These are phyloP conservation scores for Ischnura elegans DNA, from an alignment of 2,888 invertebrate species.

Conservation along the genomic window DNA sequence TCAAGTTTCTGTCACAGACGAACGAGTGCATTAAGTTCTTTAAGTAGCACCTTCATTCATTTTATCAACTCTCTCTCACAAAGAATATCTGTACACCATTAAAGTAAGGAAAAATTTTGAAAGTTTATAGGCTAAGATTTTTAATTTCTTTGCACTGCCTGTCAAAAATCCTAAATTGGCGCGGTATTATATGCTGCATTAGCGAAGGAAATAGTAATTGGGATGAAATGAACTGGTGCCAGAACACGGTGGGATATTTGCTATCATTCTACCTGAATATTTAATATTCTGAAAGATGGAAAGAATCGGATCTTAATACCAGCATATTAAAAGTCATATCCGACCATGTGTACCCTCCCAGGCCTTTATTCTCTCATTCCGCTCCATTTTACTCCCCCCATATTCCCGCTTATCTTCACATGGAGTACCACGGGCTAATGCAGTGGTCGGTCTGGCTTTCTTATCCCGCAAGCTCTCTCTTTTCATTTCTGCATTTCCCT, in stretches of 20 bases:
- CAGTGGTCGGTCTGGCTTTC: not conserved
- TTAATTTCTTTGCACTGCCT: too few species aligned
- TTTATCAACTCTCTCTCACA: too few species aligned
- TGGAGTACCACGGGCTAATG: not conserved
- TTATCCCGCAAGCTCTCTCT: not conserved
- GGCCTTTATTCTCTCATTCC: not conserved
- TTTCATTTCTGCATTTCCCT: not conserved
- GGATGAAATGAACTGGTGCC: not conserved
- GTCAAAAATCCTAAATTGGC: not conserved
- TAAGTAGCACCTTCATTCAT: too few species aligned
- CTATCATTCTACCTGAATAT: not conserved
- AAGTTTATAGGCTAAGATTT: too few species aligned
- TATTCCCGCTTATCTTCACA: not conserved
- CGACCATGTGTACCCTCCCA: not conserved
- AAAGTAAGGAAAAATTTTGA: too few species aligned
- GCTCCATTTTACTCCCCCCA: not conserved
- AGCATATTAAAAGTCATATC: not conserved
- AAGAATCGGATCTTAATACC: not conserved
- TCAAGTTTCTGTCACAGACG: too few species aligned
- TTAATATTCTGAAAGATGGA: not conserved
- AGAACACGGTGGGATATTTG: not conserved
- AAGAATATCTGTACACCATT: too few species aligned
- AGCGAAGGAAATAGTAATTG: not conserved
- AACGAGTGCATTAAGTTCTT: too few species aligned
- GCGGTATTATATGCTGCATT: not conserved